These are phyloP conservation scores for Sprattus sprattus DNA, from an alignment of 2,113 vertebrate species.

Conservation along the genomic window DNA sequence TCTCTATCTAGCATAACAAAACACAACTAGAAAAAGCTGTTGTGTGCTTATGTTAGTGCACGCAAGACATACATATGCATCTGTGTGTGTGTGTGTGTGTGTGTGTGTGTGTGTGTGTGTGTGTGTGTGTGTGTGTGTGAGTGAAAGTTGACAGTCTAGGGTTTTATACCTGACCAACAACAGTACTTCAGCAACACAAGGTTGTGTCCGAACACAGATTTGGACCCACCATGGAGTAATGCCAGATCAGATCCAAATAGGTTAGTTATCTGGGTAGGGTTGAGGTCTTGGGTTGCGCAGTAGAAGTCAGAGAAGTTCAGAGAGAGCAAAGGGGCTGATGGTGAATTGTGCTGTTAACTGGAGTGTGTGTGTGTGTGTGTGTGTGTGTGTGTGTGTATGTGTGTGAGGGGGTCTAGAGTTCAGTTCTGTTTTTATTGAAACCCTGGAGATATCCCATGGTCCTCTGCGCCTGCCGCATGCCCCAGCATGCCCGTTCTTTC, in stretches of 20 bases:
- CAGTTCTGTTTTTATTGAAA: conserved; percentile 20
- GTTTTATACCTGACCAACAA: not conserved
- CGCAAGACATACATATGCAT: conserved; percentile 18
- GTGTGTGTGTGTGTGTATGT: not conserved
- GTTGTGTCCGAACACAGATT: not conserved
- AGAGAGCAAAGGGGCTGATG: not conserved
- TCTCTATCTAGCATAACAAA: conserved; percentile 44
- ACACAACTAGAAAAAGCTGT: not conserved
- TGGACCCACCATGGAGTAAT: not conserved
- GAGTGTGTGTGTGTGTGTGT: not conserved
- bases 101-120: conserved; percentile 10
- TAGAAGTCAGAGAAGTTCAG: not conserved
- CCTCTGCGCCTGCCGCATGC: conserved; percentile 54
- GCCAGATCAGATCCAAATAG: not conserved
- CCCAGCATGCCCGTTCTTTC: conserved; percentile 56
- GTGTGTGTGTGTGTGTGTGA: not conserved
- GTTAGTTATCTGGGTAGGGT: not conserved
- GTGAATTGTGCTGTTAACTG: not conserved
- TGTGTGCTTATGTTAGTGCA: conserved; percentile 5
- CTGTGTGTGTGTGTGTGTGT: conserved; percentile 7
- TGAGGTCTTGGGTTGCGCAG: not conserved
- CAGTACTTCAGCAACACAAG: not conserved
- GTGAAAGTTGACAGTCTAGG: not conserved
- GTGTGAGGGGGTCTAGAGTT: not conserved
- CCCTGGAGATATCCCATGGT: conserved; percentile 43